Evolutionary conservation across 2,797 vertebrate species (phyloP).

Genomic region (Sebastes kiyomatsui): DNA sequence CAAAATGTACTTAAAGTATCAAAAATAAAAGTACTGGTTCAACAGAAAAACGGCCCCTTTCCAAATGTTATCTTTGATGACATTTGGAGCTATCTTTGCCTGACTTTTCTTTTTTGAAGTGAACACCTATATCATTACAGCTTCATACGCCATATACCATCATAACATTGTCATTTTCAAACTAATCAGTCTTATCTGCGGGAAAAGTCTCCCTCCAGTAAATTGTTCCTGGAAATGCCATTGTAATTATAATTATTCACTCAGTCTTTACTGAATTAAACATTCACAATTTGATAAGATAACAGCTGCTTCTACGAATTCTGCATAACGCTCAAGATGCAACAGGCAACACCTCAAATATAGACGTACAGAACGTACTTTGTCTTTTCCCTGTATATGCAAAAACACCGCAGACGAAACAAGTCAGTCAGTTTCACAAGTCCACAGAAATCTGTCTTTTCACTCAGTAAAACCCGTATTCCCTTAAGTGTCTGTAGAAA

Average conservation of each 20-base stretch:
- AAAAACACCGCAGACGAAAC: not conserved
- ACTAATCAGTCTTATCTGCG: not conserved
- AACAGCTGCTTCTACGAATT: not conserved
- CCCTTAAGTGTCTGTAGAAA: conserved; percentile 55
- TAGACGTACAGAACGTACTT: not conserved
- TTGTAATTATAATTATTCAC: not conserved
- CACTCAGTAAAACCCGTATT: conserved; percentile 32
- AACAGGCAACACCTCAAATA: not conserved
- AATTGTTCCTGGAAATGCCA: conserved; percentile 9
- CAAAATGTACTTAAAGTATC: not conserved
- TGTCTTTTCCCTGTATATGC: not conserved
- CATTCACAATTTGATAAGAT: not conserved
- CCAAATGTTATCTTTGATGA: not conserved
- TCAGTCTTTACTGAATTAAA: conserved; percentile 5
- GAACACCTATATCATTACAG: not conserved
- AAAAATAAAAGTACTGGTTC: not conserved
- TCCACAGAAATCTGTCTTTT: conserved; percentile 25
- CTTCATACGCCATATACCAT: not conserved
- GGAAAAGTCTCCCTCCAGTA: not conserved
- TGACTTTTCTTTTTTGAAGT: not conserved
- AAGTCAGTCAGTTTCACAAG: not conserved
- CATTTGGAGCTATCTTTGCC: not conserved
- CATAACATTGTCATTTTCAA: not conserved
- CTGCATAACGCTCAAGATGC: not conserved
- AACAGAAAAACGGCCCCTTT: rapidly evolving